Evolutionary conservation across 2,888 invertebrate species (phyloP).

Genomic region (Nesidiocoris tenuis): DNA sequence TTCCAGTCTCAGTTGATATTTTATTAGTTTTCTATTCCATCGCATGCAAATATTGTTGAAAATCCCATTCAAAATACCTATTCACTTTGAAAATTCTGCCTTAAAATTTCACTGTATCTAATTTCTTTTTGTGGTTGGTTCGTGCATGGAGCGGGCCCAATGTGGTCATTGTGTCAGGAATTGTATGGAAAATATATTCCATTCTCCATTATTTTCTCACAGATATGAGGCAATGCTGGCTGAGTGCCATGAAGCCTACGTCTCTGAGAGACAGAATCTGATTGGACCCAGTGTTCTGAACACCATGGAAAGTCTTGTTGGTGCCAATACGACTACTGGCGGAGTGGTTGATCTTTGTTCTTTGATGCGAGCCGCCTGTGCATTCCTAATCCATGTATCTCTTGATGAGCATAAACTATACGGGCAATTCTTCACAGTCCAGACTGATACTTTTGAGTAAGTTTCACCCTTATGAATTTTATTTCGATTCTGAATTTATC

Average conservation of each 20-base stretch:
- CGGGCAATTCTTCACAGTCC: constrained; percentile 80
- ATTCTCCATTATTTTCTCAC: too few relatives aligned
- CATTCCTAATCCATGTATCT: constrained; percentile 87
- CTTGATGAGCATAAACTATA: constrained; percentile 92
- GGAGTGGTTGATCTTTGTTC: constrained; percentile 69
- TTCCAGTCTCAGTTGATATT: too few relatives aligned
- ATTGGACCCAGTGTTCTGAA: constrained; percentile 70
- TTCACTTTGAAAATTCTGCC: too few relatives aligned
- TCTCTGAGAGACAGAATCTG: constrained; percentile 67
- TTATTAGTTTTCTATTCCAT: too few relatives aligned
- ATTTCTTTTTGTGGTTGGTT: too few relatives aligned
- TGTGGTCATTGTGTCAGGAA: too few relatives aligned
- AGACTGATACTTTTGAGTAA: constrained; percentile 67
- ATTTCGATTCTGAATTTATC: too few relatives aligned
- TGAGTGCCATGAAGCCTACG: constrained; percentile 83
- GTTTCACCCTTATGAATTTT: constrained; percentile 51
- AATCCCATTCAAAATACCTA: too few relatives aligned
- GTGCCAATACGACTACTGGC: constrained; percentile 59
- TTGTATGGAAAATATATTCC: too few relatives aligned
- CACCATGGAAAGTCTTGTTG: constrained; percentile 67
- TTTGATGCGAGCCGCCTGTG: constrained; percentile 80
- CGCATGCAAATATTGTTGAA: too few relatives aligned
- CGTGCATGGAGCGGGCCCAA: too few relatives aligned
- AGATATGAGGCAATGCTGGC: constrained; percentile 70
- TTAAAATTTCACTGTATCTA: too few relatives aligned